Evolutionary conservation across 2,113 vertebrate species (phyloP), one percentile per base, ranked within the genome.

Genomic region (Puffinus mauretanicus): DNA sequence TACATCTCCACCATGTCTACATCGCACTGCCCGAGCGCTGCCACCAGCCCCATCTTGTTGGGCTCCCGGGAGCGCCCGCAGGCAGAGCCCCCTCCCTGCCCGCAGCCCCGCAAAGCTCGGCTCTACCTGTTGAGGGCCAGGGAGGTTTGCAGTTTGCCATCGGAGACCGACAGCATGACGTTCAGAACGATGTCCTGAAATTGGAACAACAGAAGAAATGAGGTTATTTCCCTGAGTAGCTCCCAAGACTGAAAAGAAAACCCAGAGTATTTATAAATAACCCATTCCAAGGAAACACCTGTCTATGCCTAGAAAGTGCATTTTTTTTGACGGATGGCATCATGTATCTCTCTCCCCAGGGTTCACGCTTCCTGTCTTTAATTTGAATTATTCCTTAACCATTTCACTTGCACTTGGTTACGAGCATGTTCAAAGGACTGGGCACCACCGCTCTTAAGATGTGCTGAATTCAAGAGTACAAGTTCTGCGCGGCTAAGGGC

Each of bases 61-160:
- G 58, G 40, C 6, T 17, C 49, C 21, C 1, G 0, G 40, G 11
- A 30, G 16, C 1, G 1, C 17, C 66, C 71, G 58, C 69, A 44
- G 57, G 52, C 24, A 61, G 58, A 60, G 46, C 40, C 27, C 26
- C 30, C 10, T 27, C 49, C 13, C 34, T 11, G 5, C 18, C 25
- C 3, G 0, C 62, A 49, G n/a, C 2, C 0, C 61, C 3, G 0
- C 49, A 61, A 11, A 55, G 79, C 90, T 44, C 4, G 0, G 46
- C 11, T 21, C 84, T 97, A 98, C 98, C 97, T 94, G 84, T 97
- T 88, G 9, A 98, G 86, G 24, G 89, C 80, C 71, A 98, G 47
- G 10, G 97, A 82, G 8, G 79, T 5, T 66, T 10, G 90, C 80
- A 98, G 86, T 61, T 75, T 96, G 80, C 96, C 95, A 0, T 86